Conservation (phyloP, 2,113 vertebrate genomes). For the Pluvialis apricaria region DNA sequence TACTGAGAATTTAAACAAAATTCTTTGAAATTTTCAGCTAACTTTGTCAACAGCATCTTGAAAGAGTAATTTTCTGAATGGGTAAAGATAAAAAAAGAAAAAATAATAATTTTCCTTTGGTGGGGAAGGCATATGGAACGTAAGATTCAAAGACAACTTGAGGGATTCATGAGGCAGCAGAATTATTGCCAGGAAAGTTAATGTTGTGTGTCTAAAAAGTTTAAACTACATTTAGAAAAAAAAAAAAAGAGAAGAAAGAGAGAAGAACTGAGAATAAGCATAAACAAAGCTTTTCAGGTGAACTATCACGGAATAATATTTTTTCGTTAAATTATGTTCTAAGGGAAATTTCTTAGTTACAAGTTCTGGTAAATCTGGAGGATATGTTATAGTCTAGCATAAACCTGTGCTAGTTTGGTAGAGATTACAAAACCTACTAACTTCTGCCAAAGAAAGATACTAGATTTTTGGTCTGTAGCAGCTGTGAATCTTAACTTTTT, state of each 20-base stretch:
- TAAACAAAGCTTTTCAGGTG: not conserved
- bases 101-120: not conserved
- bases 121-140: not conserved
- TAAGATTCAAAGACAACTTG: not conserved
- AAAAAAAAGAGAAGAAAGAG: not conserved
- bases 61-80: not conserved
- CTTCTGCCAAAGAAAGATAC: not conserved
- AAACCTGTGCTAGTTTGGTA: not conserved
- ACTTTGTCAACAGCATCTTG: not conserved
- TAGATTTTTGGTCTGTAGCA: not conserved
- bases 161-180: not conserved
- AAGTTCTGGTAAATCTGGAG: not conserved
- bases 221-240: not conserved
- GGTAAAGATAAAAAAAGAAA: not conserved
- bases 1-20: not conserved
- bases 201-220: not conserved
- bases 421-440: not conserved
- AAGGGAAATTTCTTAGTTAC: not conserved
- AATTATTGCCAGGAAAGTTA: not conserved
- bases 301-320: not conserved
- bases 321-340: not conserved
- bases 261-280: not conserved
- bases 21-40: not conserved
- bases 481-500: not conserved
- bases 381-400: not conserved